phyloP scores from a whole-genome alignment of 2,113 vertebrate species.

The Progne subis region DNA sequence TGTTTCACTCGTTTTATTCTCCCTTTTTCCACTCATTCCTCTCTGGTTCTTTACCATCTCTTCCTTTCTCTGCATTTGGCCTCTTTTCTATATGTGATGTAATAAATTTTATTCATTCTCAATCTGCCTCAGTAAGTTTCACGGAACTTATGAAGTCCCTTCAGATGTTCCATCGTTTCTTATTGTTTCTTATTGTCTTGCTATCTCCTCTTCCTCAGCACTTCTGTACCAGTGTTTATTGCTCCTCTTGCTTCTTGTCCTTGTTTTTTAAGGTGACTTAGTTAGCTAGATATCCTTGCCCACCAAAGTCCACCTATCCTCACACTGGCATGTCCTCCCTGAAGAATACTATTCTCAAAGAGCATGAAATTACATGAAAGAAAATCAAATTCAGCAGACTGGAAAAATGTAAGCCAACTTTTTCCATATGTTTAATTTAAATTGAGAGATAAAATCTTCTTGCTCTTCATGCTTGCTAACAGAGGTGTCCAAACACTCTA shows the following conservation, averaged over 20 bases:
- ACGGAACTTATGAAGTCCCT: neutral
- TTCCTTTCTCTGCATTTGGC: neutral
- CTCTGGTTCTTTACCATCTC: neutral
- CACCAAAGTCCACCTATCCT: neutral
- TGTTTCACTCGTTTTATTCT: neutral
- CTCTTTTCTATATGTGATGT: neutral
- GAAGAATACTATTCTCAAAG: neutral
- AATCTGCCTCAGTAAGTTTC: neutral
- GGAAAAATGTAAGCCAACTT: neutral
- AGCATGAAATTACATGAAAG: neutral
- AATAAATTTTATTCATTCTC: neutral
- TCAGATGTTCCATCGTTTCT: neutral
- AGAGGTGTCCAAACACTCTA: constrained; percentile 24
- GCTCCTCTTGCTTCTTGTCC: neutral
- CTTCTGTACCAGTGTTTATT: neutral
- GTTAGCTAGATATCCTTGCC: neutral
- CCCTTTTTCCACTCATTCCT: neutral
- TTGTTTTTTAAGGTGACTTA: neutral
- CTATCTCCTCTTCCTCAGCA: neutral
- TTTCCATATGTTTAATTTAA: neutral
- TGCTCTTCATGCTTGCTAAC: neutral
- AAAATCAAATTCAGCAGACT: neutral
- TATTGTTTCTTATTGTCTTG: neutral
- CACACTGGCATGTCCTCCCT: fast-evolving
- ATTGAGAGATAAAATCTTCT: neutral